Evolutionary conservation across 2,888 invertebrate species (phyloP).

Genomic region (Epistrophe grossulariae): DNA sequence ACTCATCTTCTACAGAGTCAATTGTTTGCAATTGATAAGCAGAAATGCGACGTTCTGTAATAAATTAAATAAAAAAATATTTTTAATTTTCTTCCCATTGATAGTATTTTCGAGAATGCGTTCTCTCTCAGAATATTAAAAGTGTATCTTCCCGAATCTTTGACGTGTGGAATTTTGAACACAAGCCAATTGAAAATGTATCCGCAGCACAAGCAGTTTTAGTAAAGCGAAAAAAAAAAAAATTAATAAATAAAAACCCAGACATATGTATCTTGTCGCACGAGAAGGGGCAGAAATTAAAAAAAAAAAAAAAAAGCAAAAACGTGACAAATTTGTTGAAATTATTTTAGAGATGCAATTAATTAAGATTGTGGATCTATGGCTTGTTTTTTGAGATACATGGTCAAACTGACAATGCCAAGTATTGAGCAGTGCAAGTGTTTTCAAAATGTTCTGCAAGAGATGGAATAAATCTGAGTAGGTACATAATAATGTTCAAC

Average conservation of each 20-base stretch:
- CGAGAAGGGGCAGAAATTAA: neutral
- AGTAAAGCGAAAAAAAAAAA: slow-evolving; percentile 40
- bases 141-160: slow-evolving; percentile 6
- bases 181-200: slow-evolving; percentile 59
- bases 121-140: slow-evolving; percentile 43
- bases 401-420: slow-evolving; percentile 64
- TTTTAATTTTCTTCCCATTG: neutral
- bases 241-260: neutral
- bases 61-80: slow-evolving; percentile 60
- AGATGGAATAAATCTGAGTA: slow-evolving; percentile 12
- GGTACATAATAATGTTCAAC: slow-evolving; percentile 7
- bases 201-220: slow-evolving; percentile 62
- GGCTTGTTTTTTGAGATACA: slow-evolving; percentile 32
- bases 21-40: slow-evolving; percentile 82
- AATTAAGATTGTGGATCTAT: slow-evolving; percentile 46
- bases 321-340: slow-evolving; percentile 65
- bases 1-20: slow-evolving; percentile 83
- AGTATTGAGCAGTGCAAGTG: slow-evolving; percentile 58
- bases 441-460: slow-evolving; percentile 49
- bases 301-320: slow-evolving; percentile 21
- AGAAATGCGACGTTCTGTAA: slow-evolving; percentile 83
- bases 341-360: slow-evolving; percentile 63
- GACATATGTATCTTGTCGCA: slow-evolving; percentile 5
- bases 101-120: slow-evolving; percentile 8
- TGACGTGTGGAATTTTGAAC: slow-evolving; percentile 68